Conservation (phyloP, 2,888 invertebrate species). For the Thereva unica region DNA sequence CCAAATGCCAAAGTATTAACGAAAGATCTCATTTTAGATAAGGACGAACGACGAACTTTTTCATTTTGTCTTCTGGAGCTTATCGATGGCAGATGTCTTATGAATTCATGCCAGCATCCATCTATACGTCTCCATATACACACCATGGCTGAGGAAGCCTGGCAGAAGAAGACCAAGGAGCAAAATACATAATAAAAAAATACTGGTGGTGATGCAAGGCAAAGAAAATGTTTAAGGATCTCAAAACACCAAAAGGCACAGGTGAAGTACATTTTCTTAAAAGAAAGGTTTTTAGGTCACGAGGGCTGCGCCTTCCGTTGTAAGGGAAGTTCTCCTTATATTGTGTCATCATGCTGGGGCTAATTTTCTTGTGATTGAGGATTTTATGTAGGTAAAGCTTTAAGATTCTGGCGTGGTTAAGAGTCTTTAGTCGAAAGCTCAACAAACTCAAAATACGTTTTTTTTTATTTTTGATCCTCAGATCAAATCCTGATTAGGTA, state of each 20-base stretch:
- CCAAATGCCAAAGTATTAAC: conserved; percentile 33
- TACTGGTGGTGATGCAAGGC: too few relatives aligned
- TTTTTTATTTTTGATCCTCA: too few relatives aligned
- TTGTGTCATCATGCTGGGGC: too few relatives aligned
- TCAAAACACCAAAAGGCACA: conserved; percentile 21
- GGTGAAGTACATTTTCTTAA: conserved; percentile 33
- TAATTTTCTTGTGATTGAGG: too few relatives aligned
- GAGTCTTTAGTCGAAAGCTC: too few relatives aligned
- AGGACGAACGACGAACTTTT: conserved; percentile 31
- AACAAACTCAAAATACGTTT: too few relatives aligned
- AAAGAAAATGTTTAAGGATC: background rate
- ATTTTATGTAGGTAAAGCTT: too few relatives aligned
- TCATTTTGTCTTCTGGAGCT: conserved; percentile 33
- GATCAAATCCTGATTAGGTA: too few relatives aligned
- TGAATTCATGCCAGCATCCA: conserved; percentile 23
- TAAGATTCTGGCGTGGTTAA: too few relatives aligned
- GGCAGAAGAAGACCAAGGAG: background rate
- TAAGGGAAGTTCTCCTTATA: too few relatives aligned
- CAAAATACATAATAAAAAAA: background rate
- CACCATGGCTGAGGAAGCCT: conserved; percentile 8
- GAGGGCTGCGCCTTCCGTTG: background rate
- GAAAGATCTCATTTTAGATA: conserved; percentile 35
- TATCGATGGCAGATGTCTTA: conserved; percentile 36
- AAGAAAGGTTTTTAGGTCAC: conserved; percentile 33
- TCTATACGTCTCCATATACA: conserved; percentile 31